These are phyloP conservation scores for Triplophysa tibetana DNA, from an alignment of 2,113 vertebrate genomes.

Conservation along the genomic window DNA sequence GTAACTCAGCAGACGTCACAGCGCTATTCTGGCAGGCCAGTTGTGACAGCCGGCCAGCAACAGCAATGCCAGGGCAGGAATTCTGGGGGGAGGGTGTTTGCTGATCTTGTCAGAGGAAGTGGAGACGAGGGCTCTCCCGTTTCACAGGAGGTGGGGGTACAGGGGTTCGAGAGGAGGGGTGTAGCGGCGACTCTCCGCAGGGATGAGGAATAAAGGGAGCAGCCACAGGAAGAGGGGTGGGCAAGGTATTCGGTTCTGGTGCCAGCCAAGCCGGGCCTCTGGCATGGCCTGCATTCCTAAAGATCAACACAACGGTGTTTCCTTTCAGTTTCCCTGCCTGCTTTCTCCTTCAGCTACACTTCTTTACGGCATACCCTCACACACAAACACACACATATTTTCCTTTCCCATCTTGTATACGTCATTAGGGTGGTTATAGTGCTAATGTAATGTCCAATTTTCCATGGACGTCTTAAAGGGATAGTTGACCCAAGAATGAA, in stretches of 20 bases:
- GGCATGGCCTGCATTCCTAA: constrained; percentile 73
- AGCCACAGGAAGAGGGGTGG: constrained; percentile 60
- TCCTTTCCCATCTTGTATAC: constrained; percentile 19
- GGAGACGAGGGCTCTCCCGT: constrained; percentile 72
- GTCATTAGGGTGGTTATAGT: constrained; percentile 16
- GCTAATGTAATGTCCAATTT: constrained; percentile 15
- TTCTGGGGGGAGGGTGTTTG: constrained; percentile 49
- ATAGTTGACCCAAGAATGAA: too few relatives aligned
- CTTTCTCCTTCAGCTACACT: constrained; percentile 27
- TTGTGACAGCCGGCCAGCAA: constrained; percentile 75
- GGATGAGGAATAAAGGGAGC: constrained; percentile 49
- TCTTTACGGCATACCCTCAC: constrained; percentile 13
- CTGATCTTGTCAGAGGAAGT: constrained; percentile 72
- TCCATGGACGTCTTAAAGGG: background rate
- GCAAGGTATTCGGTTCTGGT: constrained; percentile 75
- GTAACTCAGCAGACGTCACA: constrained; percentile 71
- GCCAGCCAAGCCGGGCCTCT: constrained; percentile 74
- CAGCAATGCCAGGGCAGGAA: constrained; percentile 69
- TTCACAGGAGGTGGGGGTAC: constrained; percentile 60
- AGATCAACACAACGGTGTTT: constrained; percentile 78
- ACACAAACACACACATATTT: background rate
- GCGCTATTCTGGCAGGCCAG: constrained; percentile 72
- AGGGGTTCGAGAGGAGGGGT: constrained; percentile 28
- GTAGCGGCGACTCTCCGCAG: constrained; percentile 50
- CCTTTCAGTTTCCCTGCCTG: constrained; percentile 67